Base-by-base conservation (phyloP, 2,888 invertebrate genomes). In the Horisme vitalbata region DNA sequence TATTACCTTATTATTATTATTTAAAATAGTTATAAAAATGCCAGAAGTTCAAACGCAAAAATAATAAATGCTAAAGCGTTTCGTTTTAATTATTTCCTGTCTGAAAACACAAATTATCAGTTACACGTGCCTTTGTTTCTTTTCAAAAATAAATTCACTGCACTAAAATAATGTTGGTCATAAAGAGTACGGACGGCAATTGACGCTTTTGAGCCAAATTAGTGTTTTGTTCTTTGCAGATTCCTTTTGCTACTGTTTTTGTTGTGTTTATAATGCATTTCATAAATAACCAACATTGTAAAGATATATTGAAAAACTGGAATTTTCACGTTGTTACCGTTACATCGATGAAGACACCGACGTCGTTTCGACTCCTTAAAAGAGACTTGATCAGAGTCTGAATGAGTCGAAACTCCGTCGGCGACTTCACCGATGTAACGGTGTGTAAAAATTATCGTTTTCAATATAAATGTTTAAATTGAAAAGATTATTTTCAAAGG, bases 81-180 rank as follows among this genome's bases (percentile, higher is more conserved):
- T 24, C 39, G 41, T 49, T 52, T 61, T 65, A 65, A 67, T 69
- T 62, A 60, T 63, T 68, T 65, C 68, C 64, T 63, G 60, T 55
- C 52, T 43, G 44, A 50, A 45, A 39, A 41, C 50, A 49, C 41
- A 45, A 45, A 50, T 55, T 36, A 49, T 32, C 35, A 39, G 47
- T 41, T 45, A 45, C 46, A 44, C 34, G 36, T 35, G 48, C 37
- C 58, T 58, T 58, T 55, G 58, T 58, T 38, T 30, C 23, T 28
- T 23, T 41, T 26, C 36, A 37, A 32, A 53, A 55, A 53, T 49
- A 53, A 52, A 51, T 38, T 15, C 12, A 18, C 43, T 32, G 38
- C 28, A 18, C 23, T 37, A 2, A 32, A 47, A 26, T 33, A 18
- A 49, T 36, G n/a, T n/a, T n/a, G 28, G 10, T 32, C 39, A 34